A percentile compares a stretch with the other conserved stretches of the same genome.
phyloP scores from a whole-genome alignment of 2,888 invertebrate species.

The Amphipoea lucens region DNA sequence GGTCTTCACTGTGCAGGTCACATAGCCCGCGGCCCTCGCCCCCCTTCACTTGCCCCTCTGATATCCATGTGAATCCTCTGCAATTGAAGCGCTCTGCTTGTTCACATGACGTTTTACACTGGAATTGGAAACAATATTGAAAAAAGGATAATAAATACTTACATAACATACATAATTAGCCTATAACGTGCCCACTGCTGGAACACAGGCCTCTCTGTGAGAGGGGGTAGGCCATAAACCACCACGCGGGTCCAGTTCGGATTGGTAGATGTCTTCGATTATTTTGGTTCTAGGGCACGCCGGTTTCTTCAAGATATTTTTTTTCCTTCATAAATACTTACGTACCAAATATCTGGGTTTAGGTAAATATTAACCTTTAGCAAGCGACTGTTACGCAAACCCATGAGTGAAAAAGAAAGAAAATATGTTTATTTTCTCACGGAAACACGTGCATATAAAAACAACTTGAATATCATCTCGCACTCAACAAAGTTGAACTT shows the following conservation, averaged over 20 bases:
- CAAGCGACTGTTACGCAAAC: background rate
- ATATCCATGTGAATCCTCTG: slow-evolving; percentile 92
- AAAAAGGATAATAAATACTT: background rate
- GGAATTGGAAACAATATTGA: background rate
- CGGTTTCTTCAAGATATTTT: background rate
- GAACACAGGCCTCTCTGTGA: background rate
- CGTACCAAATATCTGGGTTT: background rate
- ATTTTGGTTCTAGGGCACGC: background rate
- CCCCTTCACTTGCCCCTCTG: slow-evolving; percentile 50
- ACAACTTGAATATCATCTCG: too few relatives aligned
- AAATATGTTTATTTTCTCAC: background rate
- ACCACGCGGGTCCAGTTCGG: background rate
- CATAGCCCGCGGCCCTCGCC: slow-evolving; percentile 85
- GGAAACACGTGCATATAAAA: background rate
- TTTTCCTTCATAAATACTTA: background rate
- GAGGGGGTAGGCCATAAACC: background rate
- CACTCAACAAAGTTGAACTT: background rate
- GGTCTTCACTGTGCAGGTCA: slow-evolving; percentile 95
- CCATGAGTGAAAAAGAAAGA: background rate
- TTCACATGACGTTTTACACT: slow-evolving; percentile 92
- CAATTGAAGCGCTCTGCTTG: slow-evolving; percentile 92
- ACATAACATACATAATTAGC: background rate
- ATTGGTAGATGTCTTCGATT: background rate
- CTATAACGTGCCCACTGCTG: background rate
- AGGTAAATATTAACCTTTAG: background rate